Evolutionary conservation across 2,113 vertebrate species (phyloP), one percentile per base, ranked within the genome.

Genomic region (Erinaceus europaeus): DNA sequence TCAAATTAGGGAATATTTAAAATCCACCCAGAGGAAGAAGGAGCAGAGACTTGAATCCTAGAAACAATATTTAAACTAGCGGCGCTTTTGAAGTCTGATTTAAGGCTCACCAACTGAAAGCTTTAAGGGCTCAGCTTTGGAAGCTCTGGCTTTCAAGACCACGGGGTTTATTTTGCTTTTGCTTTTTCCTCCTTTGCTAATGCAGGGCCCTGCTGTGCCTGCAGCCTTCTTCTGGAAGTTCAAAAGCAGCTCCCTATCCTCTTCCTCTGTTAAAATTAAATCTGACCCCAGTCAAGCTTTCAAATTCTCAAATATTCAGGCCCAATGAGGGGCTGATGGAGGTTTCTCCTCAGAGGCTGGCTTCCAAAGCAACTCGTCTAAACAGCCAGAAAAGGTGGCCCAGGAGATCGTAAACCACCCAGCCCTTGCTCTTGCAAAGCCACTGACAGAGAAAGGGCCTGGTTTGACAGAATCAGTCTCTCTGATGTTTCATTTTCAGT

Each of bases 1-100:
- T 92, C 89, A 92, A 93, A 94, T 93, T 93, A 90, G 75, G 78
- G 75, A 88, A 90, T 95, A 91, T 92, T 94, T 94, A 94, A 95
- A 96, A 94, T 91, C 67, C 79, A 87, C 68, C 82, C 52, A 29
- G 86, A 84, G 85, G 85, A 87, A 73, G 75, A 73, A 76, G 55
- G 20, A 78, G 68, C 50, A 5, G n/a, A 20, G 34, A n/a, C 67
- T 76, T 75, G 50, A 67, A 91, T n/a, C 67, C 46, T 42, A 59
- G 65, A 90, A 91, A 93, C 87, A 88, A 84, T 81, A 77, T 91
- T 92, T 88, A 88, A 95, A 73, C 86, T 36, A n/a, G 73, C 2
- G 0, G 68, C 0, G 1, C 81, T 95, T 93, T 61, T 91, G 90
- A 95, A 93, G 94, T 91, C 86, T 82, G 74, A 78, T 82, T 91